These are phyloP conservation scores for Cepaea hortensis DNA, from an alignment of 2,888 invertebrate genomes.

Conservation along the genomic window DNA sequence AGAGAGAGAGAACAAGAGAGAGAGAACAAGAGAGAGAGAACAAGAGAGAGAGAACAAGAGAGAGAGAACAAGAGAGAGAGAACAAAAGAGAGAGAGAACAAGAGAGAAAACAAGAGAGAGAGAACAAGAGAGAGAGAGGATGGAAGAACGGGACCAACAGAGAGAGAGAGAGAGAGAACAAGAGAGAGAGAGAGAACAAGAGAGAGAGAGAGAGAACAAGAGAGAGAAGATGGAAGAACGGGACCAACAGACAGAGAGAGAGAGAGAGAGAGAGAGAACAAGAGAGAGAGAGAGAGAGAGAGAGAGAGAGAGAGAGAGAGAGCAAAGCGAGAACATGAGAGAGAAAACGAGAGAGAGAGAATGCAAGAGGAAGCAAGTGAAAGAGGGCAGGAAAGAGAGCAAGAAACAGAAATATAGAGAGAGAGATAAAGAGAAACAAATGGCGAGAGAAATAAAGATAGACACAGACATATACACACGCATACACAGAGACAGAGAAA, in stretches of 20 bases:
- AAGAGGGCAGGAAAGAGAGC: no score
- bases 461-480: neutral
- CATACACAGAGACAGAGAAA: neutral
- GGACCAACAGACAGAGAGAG: no score
- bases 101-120: neutral
- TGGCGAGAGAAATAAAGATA: neutral
- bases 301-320: no score
- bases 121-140: conserved; percentile 2
- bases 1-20: no score
- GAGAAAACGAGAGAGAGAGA: neutral
- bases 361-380: no score
- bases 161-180: neutral
- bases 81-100: neutral
- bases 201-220: neutral
- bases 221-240: neutral
- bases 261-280: no score
- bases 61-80: neutral
- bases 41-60: no score
- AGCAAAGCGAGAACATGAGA: neutral
- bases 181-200: neutral
- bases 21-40: no score
- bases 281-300: no score
- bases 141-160: neutral
- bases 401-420: no score
- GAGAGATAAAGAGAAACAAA: neutral